These are phyloP conservation scores for Saiga tatarica DNA, from an alignment of 2,113 vertebrate genomes.

Conservation along the genomic window DNA sequence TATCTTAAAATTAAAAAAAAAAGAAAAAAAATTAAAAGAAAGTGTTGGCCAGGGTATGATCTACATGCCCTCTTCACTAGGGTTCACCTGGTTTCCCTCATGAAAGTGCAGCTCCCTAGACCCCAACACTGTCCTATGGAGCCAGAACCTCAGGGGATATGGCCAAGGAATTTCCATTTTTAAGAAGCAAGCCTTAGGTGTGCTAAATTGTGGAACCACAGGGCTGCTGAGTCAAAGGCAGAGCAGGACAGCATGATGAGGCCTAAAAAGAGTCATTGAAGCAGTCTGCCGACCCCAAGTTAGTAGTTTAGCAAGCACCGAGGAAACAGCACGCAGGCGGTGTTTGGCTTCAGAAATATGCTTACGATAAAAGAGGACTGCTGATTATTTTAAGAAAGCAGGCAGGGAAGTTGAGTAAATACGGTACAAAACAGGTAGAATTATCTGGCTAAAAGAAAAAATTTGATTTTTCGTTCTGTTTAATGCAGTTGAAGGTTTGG, in stretches of 20 bases:
- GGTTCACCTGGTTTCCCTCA: not conserved
- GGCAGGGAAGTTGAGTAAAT: not conserved
- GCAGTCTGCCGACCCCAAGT: too few species aligned
- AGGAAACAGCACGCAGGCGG: not conserved
- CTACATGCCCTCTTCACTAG: not conserved
- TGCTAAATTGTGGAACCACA: not conserved
- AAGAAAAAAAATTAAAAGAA: not conserved
- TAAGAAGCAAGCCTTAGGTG: not conserved
- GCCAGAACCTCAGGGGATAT: not conserved
- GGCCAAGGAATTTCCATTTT: not conserved
- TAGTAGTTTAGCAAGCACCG: fast-evolving
- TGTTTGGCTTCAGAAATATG: not conserved
- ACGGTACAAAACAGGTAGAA: not conserved
- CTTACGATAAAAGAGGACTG: not conserved
- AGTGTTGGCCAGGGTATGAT: not conserved
- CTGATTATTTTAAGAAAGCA: not conserved
- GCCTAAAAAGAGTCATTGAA: not conserved
- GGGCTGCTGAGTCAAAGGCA: not conserved
- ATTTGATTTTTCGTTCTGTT: not conserved
- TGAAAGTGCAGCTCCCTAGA: not conserved
- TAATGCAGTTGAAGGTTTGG: not conserved
- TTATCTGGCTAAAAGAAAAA: not conserved
- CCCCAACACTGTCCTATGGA: not conserved
- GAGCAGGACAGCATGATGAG: not conserved
- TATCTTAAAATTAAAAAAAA: not conserved